These are phyloP conservation scores for Apodemia mormo DNA, from an alignment of 2,888 invertebrate genomes.

Conservation along the genomic window DNA sequence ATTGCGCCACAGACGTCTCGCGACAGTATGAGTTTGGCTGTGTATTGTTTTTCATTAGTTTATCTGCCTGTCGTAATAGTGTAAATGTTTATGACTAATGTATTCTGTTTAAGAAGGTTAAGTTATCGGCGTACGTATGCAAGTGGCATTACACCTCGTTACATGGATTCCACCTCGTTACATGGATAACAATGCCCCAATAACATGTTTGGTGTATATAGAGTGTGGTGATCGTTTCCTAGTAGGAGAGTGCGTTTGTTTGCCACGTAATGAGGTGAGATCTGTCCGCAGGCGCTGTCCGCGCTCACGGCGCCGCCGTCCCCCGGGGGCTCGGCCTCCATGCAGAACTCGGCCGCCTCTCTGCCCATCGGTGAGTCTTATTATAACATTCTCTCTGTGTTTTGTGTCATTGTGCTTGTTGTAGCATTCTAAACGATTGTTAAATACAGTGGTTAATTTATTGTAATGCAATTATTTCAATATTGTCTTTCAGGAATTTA, in stretches of 20 bases:
- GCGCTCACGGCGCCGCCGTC: constrained; percentile 75
- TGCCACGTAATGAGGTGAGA: too few species aligned
- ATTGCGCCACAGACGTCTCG: too few species aligned
- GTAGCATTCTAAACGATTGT: neutral
- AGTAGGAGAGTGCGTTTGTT: too few species aligned
- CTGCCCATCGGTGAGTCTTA: constrained; percentile 68
- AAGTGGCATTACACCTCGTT: too few species aligned
- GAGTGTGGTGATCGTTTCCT: too few species aligned
- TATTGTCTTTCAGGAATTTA: neutral
- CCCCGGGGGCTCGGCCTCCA: constrained; percentile 65
- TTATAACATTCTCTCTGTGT: neutral
- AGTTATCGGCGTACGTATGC: too few species aligned
- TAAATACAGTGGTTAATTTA: neutral
- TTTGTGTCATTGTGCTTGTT: neutral
- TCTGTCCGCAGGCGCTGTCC: constrained; percentile 57
- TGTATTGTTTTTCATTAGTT: too few species aligned
- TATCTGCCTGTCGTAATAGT: too few species aligned
- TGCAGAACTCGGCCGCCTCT: constrained; percentile 72
- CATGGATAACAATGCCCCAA: neutral
- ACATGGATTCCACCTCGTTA: too few species aligned
- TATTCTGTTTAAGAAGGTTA: too few species aligned
- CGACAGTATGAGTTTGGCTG: too few species aligned
- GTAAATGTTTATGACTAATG: too few species aligned
- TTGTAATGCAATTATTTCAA: neutral
- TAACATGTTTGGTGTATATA: neutral